phyloP scores from a whole-genome alignment of 2,113 vertebrate genomes.

The Bolborhynchus lineola region DNA sequence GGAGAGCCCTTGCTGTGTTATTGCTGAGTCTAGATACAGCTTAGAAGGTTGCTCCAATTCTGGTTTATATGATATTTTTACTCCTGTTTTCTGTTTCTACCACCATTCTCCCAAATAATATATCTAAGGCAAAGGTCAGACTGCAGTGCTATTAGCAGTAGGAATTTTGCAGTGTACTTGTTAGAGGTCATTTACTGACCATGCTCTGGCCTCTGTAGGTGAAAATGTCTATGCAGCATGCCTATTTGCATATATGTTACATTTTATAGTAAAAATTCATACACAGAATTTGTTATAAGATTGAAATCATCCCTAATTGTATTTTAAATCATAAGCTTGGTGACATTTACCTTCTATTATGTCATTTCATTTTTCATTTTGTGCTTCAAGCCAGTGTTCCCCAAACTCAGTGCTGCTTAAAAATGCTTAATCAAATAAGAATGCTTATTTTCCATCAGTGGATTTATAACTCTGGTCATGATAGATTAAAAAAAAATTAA shows the following conservation, averaged over 20 bases:
- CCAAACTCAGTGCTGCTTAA: neutral
- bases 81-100: neutral
- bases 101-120: neutral
- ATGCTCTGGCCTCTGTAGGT: neutral
- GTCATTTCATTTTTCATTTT: conserved; percentile 18
- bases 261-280: neutral
- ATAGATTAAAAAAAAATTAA: neutral
- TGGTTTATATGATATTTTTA: neutral
- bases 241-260: neutral
- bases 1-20: neutral
- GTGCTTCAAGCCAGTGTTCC: neutral
- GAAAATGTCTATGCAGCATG: neutral
- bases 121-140: neutral
- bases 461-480: neutral
- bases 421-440: conserved; percentile 45
- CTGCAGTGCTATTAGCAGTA: neutral
- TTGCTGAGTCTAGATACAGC: neutral
- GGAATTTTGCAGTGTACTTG: neutral
- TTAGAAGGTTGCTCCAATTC: neutral
- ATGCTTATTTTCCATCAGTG: neutral
- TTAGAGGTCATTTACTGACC: neutral
- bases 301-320: conserved; percentile 16
- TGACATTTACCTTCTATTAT: conserved; percentile 14
- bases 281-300: neutral
- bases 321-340: conserved; percentile 31